A percentile compares a stretch with the other conserved stretches of the same genome.
Evolutionary conservation across 2,888 invertebrate genomes (phyloP).

Genomic region (Patella pellucida): DNA sequence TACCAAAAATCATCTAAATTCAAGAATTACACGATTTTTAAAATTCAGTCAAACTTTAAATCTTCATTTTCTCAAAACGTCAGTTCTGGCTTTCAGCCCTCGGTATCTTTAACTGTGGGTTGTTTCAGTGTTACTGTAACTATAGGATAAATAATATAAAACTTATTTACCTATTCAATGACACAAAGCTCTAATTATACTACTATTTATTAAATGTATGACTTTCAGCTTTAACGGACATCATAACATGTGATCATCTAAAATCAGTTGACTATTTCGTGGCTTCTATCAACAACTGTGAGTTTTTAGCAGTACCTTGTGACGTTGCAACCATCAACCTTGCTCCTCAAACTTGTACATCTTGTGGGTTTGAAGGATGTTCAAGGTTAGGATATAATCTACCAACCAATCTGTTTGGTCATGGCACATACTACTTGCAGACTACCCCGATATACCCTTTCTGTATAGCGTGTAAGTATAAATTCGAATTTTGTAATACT

Average conservation of each 20-base stretch:
- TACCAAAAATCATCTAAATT: too few species aligned
- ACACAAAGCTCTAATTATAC: too few species aligned
- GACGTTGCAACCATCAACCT: neutral
- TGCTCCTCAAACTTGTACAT: neutral
- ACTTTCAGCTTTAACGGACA: slow-evolving; percentile 1
- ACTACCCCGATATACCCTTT: neutral
- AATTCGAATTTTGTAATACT: neutral
- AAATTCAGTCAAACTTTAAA: too few species aligned
- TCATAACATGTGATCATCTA: neutral
- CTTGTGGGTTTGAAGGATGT: neutral
- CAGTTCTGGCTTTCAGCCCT: too few species aligned
- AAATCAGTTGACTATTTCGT: neutral
- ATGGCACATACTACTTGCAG: neutral
- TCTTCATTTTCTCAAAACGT: too few species aligned
- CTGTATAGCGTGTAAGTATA: neutral
- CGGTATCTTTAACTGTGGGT: too few species aligned
- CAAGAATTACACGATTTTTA: too few species aligned
- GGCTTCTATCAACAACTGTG: slow-evolving; percentile 6
- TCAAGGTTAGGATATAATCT: neutral
- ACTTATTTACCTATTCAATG: too few species aligned
- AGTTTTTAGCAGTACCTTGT: neutral
- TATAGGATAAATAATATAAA: too few species aligned
- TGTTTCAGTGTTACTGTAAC: too few species aligned
- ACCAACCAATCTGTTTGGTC: neutral
- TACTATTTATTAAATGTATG: too few species aligned